Base-by-base conservation (phyloP, 2,888 invertebrate species). In the Drosophila lutescens region DNA sequence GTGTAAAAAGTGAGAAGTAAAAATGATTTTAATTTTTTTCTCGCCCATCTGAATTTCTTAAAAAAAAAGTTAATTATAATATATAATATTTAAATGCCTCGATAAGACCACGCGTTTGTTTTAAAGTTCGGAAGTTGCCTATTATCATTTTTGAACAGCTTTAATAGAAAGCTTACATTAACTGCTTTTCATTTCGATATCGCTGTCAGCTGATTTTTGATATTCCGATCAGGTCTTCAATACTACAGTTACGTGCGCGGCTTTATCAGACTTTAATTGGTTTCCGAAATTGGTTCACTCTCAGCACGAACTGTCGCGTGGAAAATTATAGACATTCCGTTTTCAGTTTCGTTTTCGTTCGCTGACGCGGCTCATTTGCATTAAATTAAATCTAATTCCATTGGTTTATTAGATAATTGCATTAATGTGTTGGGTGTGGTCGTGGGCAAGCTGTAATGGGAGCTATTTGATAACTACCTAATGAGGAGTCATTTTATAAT, bases 181-280 rank as follows among this genome's bases (percentile, higher is more conserved):
- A 36, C 71, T 60, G 57, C 71, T 86, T 77, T 81, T 75, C 75
- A 85, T 88, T 86, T 78, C 20, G n/a, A 58, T 50, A 36, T 23
- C 26, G 26, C 34, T 23, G n/a, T 20, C 13, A 57, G 13, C 20
- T 55, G 38, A 46, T 79, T 76, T 69, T 79, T 60, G 23, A 51
- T 61, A 86, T 86, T 83, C 76, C 65, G 51, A 44, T 67, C 83
- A 80, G 63, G 66, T 68, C 51, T 70, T 38, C n/a, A 17, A 66
- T 38, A 66, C 57, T 58, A 67, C 71, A 62, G 67, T 70, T 67
- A 73, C 55, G 77, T 57, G 63, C 65, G 30, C 36, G 30, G 34
- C 44, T 44, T 67, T 40, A 62, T 72, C 60, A 13, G 40, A 36
- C 36, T 36, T 36, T 60, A 58, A 74, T 76, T 79, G 54, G 77